phyloP scores from a whole-genome alignment of 2,888 invertebrate species.

The Drosophila buzzatii region DNA sequence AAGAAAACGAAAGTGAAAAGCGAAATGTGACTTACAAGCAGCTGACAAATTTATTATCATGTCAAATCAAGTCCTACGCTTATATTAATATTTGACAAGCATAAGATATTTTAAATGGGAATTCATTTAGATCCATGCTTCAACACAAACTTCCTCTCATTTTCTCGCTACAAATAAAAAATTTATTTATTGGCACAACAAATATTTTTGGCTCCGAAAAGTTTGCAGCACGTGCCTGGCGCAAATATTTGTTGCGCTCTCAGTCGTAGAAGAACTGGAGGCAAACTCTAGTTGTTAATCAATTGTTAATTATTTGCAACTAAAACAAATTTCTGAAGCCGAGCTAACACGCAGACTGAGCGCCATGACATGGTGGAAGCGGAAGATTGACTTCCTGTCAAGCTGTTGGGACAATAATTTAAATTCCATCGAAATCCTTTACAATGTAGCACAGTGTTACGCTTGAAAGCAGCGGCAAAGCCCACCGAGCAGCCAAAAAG shows the following conservation, averaged over 20 bases:
- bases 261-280: not conserved
- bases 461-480: conserved; percentile 49
- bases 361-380: conserved; percentile 6
- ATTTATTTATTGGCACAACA: not conserved
- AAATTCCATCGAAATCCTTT: conserved; percentile 66
- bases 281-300: conserved; percentile 17
- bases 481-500: conserved; percentile 33
- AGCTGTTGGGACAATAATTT: conserved; percentile 48
- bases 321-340: conserved; percentile 19
- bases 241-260: conserved; percentile 18
- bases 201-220: not conserved
- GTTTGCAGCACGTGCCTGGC: not conserved
- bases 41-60: not conserved
- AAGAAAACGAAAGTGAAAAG: not conserved
- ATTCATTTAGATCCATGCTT: not conserved
- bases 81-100: not conserved
- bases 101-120: not conserved
- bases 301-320: conserved; percentile 37
- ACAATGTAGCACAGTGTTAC: conserved; percentile 59
- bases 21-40: not conserved
- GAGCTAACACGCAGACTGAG: not conserved
- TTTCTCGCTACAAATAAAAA: no score
- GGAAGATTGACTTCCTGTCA: conserved; percentile 31
- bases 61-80: not conserved
- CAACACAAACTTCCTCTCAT: not conserved